Conservation (phyloP, 1,140 invertebrate species). For the Hirudo medicinalis region DNA sequence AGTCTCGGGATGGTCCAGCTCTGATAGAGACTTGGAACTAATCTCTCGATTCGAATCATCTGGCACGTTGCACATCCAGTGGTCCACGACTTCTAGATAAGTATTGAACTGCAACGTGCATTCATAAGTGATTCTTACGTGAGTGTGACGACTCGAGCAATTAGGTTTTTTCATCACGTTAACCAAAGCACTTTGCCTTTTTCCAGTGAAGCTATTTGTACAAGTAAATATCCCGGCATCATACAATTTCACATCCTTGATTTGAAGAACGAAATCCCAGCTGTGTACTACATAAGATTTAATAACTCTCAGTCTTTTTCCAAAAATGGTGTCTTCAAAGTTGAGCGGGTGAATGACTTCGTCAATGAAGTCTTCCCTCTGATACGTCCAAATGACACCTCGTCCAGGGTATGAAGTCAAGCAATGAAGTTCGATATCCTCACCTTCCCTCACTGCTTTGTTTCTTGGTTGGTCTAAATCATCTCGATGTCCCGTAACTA, state of each 20-base stretch:
- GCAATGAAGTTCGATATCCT: neutral
- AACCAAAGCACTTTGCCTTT: too few species aligned
- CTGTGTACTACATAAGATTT: neutral
- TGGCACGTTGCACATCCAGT: neutral
- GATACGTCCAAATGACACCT: conserved; percentile 2
- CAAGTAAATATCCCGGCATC: conserved; percentile 6
- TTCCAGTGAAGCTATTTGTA: too few species aligned
- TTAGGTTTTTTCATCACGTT: neutral
- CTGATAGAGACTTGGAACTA: neutral
- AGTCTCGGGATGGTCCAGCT: neutral
- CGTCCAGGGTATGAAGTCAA: neutral
- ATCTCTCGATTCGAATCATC: neutral
- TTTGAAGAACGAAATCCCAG: neutral
- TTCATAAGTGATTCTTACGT: neutral
- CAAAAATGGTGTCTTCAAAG: neutral
- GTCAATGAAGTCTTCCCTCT: neutral
- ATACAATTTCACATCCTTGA: neutral
- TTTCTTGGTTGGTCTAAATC: neutral
- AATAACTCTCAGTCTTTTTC: neutral
- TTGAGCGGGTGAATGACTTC: neutral
- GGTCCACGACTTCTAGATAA: neutral
- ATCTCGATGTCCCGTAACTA: too few species aligned
- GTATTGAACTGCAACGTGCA: neutral
- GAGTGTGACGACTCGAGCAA: neutral
- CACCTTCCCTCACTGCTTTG: neutral